A percentile compares a stretch with the other conserved stretches of the same genome.
These are phyloP conservation scores for Sitophilus oryzae DNA, from an alignment of 1,140 invertebrate species.

Conservation along the genomic window DNA sequence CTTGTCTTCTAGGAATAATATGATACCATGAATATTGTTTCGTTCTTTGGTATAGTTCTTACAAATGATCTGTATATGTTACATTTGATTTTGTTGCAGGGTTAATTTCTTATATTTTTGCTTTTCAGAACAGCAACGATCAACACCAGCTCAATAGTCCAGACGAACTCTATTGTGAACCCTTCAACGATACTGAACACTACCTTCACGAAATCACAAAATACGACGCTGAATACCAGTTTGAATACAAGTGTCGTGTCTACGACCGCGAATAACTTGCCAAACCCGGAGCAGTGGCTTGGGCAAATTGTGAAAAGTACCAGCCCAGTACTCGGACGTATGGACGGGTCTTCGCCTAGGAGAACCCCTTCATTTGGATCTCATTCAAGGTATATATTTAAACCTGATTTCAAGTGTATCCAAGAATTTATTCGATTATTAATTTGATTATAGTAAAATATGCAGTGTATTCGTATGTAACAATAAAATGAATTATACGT, in stretches of 20 bases:
- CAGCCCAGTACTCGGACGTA: slow-evolving; percentile 38
- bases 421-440: too few relatives aligned
- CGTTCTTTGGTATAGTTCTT: too few relatives aligned
- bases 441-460: too few relatives aligned
- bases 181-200: slow-evolving; percentile 2
- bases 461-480: too few relatives aligned
- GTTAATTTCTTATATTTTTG: too few relatives aligned
- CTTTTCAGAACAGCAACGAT: slow-evolving; percentile 10
- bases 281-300: slow-evolving; percentile 72
- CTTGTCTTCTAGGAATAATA: too few relatives aligned
- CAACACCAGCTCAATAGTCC: slow-evolving; percentile 17
- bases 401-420: too few relatives aligned
- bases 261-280: slow-evolving; percentile 46
- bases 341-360: slow-evolving; percentile 45
- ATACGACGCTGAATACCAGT: background rate
- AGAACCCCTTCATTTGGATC: slow-evolving; percentile 50
- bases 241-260: slow-evolving; percentile 27
- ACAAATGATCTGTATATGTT: too few relatives aligned
- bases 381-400: slow-evolving; percentile 51
- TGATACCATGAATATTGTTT: too few relatives aligned
- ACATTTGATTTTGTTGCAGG: too few relatives aligned
- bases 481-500: too few relatives aligned
- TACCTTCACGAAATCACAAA: slow-evolving; percentile 6
- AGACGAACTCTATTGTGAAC: slow-evolving; percentile 14
- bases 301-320: slow-evolving; percentile 61